A percentile compares a stretch with the other conserved stretches of the same genome.
Evolutionary conservation across 2,797 vertebrate genomes (phyloP).

Genomic region (Pipistrellus nathusii): DNA sequence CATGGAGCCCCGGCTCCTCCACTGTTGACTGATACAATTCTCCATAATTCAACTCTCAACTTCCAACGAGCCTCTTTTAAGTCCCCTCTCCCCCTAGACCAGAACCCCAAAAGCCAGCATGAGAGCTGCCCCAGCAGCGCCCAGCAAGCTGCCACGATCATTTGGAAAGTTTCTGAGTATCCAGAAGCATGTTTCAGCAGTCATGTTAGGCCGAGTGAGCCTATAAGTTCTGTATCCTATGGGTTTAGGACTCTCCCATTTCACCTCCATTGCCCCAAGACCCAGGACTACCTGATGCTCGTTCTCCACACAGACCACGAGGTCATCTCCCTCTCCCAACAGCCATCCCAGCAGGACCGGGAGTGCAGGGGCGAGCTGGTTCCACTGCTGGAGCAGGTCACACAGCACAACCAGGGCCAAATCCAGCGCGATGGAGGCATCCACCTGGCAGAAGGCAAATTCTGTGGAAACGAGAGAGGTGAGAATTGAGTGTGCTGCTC

Average conservation of each 20-base stretch:
- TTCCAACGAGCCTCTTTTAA: background rate
- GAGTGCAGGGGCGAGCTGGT: slow-evolving; percentile 85
- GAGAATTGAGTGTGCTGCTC: background rate
- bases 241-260: background rate
- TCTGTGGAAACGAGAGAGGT: slow-evolving; percentile 84
- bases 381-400: slow-evolving; percentile 91
- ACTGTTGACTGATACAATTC: background rate
- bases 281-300: slow-evolving; percentile 81
- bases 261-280: background rate
- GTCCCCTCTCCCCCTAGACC: background rate
- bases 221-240: background rate
- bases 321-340: slow-evolving; percentile 88
- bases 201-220: background rate
- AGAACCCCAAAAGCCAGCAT: background rate
- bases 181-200: background rate
- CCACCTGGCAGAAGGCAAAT: slow-evolving; percentile 88
- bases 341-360: slow-evolving; percentile 92
- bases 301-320: slow-evolving; percentile 52
- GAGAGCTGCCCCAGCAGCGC: background rate
- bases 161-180: background rate
- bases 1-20: background rate
- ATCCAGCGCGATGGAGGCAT: slow-evolving; percentile 92
- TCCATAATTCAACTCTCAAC: background rate
- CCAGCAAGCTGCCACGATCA: background rate
- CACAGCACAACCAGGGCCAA: slow-evolving; percentile 91